Evolutionary conservation across 2,888 invertebrate genomes (phyloP).

Genomic region (Ellobium chinense): DNA sequence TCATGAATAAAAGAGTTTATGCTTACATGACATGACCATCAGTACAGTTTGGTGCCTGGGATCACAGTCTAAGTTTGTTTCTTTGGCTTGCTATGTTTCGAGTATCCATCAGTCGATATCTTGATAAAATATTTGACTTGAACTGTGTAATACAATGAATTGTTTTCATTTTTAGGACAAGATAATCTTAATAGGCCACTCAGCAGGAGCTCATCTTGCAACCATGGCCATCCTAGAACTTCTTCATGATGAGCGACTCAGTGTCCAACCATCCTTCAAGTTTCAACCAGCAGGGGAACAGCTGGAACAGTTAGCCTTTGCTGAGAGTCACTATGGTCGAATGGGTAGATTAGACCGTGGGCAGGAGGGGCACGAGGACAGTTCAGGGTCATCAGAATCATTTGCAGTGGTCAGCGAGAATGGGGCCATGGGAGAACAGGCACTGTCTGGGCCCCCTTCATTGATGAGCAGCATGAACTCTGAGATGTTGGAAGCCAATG

Average conservation of each 20-base stretch:
- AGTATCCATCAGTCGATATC: no score
- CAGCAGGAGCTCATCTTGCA: slow-evolving; percentile 75
- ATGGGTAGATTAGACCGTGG: slow-evolving; percentile 42
- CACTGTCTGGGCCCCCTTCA: slow-evolving; percentile 13
- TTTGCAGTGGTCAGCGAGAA: slow-evolving; percentile 65
- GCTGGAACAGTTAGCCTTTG: slow-evolving; percentile 19
- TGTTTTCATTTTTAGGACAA: slow-evolving; percentile 59
- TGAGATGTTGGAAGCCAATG: slow-evolving; percentile 28
- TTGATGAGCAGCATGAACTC: slow-evolving; percentile 1
- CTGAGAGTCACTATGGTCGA: slow-evolving; percentile 44
- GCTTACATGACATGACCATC: no score
- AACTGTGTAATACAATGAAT: no score
- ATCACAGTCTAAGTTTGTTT: no score
- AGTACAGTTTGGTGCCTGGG: no score
- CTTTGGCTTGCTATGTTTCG: no score
- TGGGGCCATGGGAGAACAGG: slow-evolving; percentile 51
- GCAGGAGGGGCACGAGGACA: slow-evolving; percentile 51
- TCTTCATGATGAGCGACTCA: slow-evolving; percentile 61
- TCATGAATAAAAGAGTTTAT: no score
- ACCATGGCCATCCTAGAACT: slow-evolving; percentile 74
- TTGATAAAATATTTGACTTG: no score
- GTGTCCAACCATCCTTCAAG: slow-evolving; percentile 33
- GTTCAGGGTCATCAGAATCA: slow-evolving; percentile 64
- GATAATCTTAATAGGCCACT: slow-evolving; percentile 75
- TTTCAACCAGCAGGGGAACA: slow-evolving; percentile 29